These are phyloP conservation scores for Eledona agricola DNA, from an alignment of 2,888 invertebrate genomes.

Conservation along the genomic window DNA sequence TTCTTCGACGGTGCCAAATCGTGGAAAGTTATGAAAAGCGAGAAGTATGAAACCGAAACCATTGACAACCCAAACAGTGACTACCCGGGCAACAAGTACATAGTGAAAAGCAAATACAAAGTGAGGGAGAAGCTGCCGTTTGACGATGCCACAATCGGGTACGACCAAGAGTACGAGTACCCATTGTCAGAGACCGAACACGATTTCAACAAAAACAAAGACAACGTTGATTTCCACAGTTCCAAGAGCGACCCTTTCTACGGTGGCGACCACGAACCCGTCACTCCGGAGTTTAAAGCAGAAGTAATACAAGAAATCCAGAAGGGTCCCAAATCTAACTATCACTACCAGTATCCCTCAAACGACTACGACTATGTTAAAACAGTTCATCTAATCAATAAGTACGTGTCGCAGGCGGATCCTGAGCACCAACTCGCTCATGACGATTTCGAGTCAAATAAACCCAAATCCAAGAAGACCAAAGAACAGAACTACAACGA, in stretches of 20 bases:
- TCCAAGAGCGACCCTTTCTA: constrained; percentile 15
- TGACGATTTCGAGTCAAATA: neutral
- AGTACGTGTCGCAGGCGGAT: no score
- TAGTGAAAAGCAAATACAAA: constrained; percentile 21
- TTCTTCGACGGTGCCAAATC: constrained; percentile 11
- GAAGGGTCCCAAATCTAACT: no score
- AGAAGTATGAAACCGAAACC: constrained; percentile 25
- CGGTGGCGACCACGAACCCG: neutral
- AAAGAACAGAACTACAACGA: constrained; percentile 8
- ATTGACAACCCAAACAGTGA: constrained; percentile 18
- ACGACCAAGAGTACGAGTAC: constrained; percentile 22
- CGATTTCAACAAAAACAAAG: constrained; percentile 10
- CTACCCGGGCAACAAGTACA: constrained; percentile 11
- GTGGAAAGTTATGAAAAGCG: constrained; percentile 10
- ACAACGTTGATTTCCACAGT: constrained; percentile 9
- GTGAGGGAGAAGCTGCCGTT: constrained; percentile 27
- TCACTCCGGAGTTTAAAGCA: neutral
- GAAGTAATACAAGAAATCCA: no score
- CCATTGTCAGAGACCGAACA: constrained; percentile 7
- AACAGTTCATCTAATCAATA: constrained; percentile 4
- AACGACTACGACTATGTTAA: constrained; percentile 5
- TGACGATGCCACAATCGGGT: constrained; percentile 20
- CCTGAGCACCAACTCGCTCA: no score
- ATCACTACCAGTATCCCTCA: no score
- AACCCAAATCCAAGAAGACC: constrained; percentile 1